Conservation (phyloP, 2,113 vertebrate genomes). For the Rhabdornis inornatus region DNA sequence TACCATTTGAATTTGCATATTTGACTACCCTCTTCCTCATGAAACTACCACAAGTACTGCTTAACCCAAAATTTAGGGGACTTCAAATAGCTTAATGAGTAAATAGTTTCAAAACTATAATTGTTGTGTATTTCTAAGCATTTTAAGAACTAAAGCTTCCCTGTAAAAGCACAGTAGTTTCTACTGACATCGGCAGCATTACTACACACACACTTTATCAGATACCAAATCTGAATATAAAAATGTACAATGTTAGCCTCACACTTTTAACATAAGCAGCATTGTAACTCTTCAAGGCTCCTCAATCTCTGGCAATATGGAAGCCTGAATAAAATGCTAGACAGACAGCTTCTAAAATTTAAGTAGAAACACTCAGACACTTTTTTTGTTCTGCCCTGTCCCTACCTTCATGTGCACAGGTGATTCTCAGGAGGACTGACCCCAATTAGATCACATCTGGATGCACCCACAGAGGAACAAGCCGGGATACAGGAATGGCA, state of each 20-base stretch:
- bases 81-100: not conserved
- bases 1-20: not conserved
- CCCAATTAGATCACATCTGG: not conserved
- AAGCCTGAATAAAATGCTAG: not conserved
- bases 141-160: not conserved
- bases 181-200: not conserved
- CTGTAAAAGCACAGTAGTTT: not conserved
- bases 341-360: not conserved
- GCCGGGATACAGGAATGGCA: not conserved
- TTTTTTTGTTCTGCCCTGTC: not conserved
- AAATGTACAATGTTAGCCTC: not conserved
- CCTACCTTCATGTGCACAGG: not conserved
- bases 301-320: not conserved
- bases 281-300: not conserved
- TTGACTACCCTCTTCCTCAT: not conserved
- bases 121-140: not conserved
- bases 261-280: not conserved
- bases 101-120: not conserved
- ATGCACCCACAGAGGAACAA: not conserved
- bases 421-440: not conserved
- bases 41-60: not conserved
- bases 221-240: not conserved
- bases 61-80: not conserved
- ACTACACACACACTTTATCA: not conserved
- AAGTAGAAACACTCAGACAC: not conserved